phyloP scores from a whole-genome alignment of 2,888 invertebrate species.

The Lasioglossum pauxillum region DNA sequence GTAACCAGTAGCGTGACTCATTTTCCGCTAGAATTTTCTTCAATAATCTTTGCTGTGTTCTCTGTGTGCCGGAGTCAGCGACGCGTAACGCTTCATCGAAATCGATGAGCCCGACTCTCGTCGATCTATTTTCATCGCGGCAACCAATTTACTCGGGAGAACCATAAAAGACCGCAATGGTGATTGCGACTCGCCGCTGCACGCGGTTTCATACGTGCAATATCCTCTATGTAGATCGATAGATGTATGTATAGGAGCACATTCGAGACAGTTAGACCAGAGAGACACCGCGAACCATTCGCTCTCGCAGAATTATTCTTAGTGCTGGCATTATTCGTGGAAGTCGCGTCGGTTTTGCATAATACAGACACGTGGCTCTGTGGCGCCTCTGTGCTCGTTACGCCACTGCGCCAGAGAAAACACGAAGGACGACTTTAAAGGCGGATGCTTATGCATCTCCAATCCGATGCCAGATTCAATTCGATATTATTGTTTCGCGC shows the following conservation, averaged over 20 bases:
- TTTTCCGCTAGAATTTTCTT: background rate
- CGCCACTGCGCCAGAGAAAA: constrained; percentile 48
- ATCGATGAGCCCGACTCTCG: background rate
- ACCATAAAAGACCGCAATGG: constrained; percentile 7
- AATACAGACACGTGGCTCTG: constrained; percentile 31
- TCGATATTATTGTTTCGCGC: background rate
- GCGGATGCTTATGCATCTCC: constrained; percentile 3
- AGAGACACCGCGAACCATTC: background rate
- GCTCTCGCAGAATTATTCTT: constrained; percentile 49
- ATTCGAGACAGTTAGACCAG: background rate
- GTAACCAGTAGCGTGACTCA: background rate
- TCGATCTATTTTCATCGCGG: constrained; percentile 6
- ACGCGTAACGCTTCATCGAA: background rate
- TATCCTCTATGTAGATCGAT: background rate
- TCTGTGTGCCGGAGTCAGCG: background rate
- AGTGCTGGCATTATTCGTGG: constrained; percentile 52
- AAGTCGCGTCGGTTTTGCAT: constrained; percentile 42
- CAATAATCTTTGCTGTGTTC: background rate
- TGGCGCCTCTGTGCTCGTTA: constrained; percentile 39
- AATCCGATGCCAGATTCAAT: constrained; percentile 32
- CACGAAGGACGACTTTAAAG: constrained; percentile 44
- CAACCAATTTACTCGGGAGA: constrained; percentile 2
- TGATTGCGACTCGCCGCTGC: background rate
- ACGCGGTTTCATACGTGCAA: background rate
- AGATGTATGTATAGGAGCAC: background rate